Percentiles rank a stretch among this genome's conserved stretches.
Evolutionary conservation across 2,113 vertebrate genomes (phyloP).

Genomic region (Okapia johnstoni): DNA sequence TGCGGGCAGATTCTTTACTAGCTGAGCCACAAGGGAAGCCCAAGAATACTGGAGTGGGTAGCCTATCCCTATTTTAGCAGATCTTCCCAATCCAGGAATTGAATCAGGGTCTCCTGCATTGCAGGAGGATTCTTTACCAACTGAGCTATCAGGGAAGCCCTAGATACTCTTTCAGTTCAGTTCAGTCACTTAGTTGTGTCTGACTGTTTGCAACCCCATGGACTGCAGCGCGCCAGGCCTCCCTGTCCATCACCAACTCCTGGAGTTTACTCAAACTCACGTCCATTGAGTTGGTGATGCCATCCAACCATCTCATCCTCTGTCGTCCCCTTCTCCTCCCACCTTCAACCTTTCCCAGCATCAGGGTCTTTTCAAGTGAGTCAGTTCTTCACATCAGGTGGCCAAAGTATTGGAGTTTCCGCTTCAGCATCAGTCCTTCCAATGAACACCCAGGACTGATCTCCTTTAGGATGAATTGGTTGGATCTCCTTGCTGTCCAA

Average conservation of each 20-base stretch:
- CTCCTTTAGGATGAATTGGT: neutral
- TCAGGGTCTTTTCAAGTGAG: neutral
- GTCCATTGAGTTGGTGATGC: neutral
- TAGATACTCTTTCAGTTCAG: neutral
- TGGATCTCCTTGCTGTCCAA: neutral
- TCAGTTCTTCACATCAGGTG: neutral
- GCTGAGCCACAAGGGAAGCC: neutral
- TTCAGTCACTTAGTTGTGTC: neutral
- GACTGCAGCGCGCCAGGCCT: rapidly evolving
- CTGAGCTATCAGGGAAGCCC: neutral
- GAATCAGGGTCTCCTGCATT: neutral
- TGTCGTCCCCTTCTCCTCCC: neutral
- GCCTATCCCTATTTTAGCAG: neutral
- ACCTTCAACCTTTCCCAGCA: neutral
- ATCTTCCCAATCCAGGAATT: neutral
- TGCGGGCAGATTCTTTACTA: neutral
- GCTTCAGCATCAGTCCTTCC: neutral
- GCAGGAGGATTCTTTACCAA: neutral
- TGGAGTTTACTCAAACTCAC: neutral
- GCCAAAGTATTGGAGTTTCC: neutral
- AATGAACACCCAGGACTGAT: neutral
- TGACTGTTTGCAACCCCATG: neutral
- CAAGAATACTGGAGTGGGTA: neutral
- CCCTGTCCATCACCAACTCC: neutral
- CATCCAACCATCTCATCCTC: neutral